A percentile compares a stretch with the other conserved stretches of the same genome.
phyloP scores from a whole-genome alignment of 2,888 invertebrate genomes.

The Leptopilina myrica region DNA sequence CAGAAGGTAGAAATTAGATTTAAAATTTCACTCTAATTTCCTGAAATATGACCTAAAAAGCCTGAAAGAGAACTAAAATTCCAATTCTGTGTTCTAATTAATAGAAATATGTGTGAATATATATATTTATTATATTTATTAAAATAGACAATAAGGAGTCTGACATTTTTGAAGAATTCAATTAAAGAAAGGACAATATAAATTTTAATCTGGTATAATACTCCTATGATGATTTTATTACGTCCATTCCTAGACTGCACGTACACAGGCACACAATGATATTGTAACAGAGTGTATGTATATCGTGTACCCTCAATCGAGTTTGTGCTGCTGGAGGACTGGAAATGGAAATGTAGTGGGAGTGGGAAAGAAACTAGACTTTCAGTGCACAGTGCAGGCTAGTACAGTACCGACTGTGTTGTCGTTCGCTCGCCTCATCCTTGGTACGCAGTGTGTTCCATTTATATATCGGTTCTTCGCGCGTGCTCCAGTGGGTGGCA shows the following conservation, averaged over 20 bases:
- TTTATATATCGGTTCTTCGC: constrained; percentile 53
- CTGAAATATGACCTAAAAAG: too few relatives aligned
- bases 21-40: too few relatives aligned
- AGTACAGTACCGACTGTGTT: constrained; percentile 52
- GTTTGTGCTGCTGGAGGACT: constrained; percentile 41
- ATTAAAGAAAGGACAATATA: too few relatives aligned
- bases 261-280: neutral
- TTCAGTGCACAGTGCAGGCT: constrained; percentile 49
- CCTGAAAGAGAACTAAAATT: too few relatives aligned
- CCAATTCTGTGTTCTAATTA: too few relatives aligned
- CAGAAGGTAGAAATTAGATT: too few relatives aligned
- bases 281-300: neutral
- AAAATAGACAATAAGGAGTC: too few relatives aligned
- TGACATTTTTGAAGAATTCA: too few relatives aligned
- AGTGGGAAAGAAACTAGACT: constrained; percentile 56
- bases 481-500: constrained; percentile 48
- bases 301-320: constrained; percentile 49
- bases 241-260: neutral
- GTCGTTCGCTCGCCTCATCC: constrained; percentile 47
- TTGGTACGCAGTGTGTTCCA: neutral
- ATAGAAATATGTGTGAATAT: too few relatives aligned
- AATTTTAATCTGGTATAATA: too few relatives aligned
- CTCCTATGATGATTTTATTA: too few relatives aligned
- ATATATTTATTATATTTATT: too few relatives aligned
- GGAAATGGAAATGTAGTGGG: constrained; percentile 27